These are phyloP conservation scores for Crax fasciolata DNA, from an alignment of 2,797 vertebrate genomes.

Conservation along the genomic window DNA sequence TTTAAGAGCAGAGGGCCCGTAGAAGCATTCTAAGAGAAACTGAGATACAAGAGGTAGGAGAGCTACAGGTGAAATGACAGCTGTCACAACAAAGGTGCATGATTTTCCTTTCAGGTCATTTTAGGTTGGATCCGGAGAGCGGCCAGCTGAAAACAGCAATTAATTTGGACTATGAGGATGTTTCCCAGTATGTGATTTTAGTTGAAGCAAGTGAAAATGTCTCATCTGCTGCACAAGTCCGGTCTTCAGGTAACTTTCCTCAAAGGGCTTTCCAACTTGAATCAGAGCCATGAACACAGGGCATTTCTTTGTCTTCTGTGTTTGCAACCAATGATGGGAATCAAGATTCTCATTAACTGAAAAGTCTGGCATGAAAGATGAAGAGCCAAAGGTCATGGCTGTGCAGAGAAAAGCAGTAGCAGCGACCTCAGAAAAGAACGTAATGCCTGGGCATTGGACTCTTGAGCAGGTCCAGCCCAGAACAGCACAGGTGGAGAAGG, in stretches of 20 bases:
- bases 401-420: not conserved
- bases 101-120: slow-evolving; percentile 60
- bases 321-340: not conserved
- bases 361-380: not conserved
- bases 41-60: not conserved
- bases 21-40: not conserved
- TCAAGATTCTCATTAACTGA: not conserved
- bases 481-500: not conserved
- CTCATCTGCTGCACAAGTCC: not conserved
- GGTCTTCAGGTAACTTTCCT: slow-evolving; percentile 49
- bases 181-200: slow-evolving; percentile 66
- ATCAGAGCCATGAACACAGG: not conserved
- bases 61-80: not conserved
- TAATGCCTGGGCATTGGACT: not conserved
- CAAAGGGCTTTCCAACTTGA: not conserved
- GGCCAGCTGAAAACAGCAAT: slow-evolving; percentile 71
- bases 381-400: not conserved
- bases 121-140: slow-evolving; percentile 57
- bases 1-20: not conserved
- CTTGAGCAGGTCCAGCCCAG: not conserved
- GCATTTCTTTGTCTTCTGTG: not conserved
- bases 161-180: slow-evolving; percentile 66
- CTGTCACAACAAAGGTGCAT: fast-evolving
- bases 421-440: not conserved
- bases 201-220: slow-evolving; percentile 37